A percentile compares a stretch with the other conserved stretches of the same genome.
phyloP scores from a whole-genome alignment of 2,888 invertebrate genomes.

The Sipha maydis region DNA sequence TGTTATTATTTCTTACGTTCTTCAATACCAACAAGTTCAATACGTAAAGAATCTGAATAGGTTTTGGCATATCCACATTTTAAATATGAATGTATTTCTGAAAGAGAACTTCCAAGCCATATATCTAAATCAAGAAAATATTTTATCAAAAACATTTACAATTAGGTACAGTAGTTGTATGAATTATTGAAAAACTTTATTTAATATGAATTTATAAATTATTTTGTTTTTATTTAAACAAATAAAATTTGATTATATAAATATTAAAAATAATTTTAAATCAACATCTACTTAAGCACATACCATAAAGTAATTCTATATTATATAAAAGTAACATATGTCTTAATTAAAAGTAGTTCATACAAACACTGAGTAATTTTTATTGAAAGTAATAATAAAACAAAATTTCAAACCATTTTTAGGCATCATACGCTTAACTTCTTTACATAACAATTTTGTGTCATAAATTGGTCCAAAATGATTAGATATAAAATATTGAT shows the following conservation, averaged over 20 bases:
- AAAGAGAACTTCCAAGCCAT: constrained; percentile 34
- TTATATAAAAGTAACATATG: no score
- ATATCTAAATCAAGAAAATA: neutral
- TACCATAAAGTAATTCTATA: no score
- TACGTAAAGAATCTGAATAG: neutral
- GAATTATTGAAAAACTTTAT: neutral
- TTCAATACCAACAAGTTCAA: constrained; percentile 17
- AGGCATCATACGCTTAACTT: constrained; percentile 12
- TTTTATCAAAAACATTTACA: neutral
- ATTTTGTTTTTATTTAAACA: no score
- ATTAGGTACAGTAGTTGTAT: neutral
- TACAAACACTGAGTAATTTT: neutral
- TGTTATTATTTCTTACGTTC: constrained; percentile 40
- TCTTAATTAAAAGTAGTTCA: neutral
- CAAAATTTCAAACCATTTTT: constrained; percentile 29
- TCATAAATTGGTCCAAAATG: constrained; percentile 57
- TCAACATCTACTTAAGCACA: no score
- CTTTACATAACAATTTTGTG: constrained; percentile 48
- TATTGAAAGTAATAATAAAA: neutral
- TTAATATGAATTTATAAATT: no score
- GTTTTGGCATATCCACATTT: constrained; percentile 29
- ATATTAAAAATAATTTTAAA: no score
- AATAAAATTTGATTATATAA: neutral
- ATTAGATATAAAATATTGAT: constrained; percentile 18
- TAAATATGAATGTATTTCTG: constrained; percentile 46